These are phyloP conservation scores for Lophius piscatorius DNA, from an alignment of 2,113 vertebrate species.

Conservation along the genomic window DNA sequence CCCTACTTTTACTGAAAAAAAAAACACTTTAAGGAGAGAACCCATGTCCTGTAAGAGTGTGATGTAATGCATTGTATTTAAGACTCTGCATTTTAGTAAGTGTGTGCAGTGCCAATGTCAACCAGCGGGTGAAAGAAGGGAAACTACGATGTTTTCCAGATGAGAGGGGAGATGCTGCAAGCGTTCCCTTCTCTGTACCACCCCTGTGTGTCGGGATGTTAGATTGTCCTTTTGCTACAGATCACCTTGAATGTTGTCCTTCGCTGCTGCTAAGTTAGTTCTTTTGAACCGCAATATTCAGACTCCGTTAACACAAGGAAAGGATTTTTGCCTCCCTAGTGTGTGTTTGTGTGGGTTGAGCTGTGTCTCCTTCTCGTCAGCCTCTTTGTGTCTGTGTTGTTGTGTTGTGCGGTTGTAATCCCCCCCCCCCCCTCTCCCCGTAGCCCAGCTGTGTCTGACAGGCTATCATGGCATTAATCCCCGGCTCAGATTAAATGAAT, in stretches of 20 bases:
- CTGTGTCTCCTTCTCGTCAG: constrained; percentile 15
- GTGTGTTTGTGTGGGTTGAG: constrained; percentile 18
- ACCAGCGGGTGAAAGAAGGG: no score
- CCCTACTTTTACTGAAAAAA: no score
- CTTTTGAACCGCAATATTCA: constrained; percentile 40
- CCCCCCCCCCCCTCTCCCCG: constrained; percentile 1
- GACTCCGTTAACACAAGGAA: constrained; percentile 35
- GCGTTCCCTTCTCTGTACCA: neutral
- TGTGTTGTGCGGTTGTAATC: constrained; percentile 31
- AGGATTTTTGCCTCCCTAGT: no score
- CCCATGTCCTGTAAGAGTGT: no score
- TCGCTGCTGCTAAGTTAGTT: constrained; percentile 37
- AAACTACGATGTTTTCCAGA: neutral
- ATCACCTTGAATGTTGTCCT: constrained; percentile 35
- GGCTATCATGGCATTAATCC: constrained; percentile 73
- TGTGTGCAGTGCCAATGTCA: no score
- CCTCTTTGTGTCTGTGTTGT: constrained; percentile 13
- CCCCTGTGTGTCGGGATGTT: constrained; percentile 18
- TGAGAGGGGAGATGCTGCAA: neutral
- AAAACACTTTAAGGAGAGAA: no score
- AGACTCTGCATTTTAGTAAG: no score
- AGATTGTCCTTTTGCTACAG: constrained; percentile 12
- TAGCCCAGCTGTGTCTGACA: constrained; percentile 47
- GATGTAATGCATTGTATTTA: no score
- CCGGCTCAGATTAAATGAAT: constrained; percentile 68